Base-by-base conservation (phyloP, 2,888 invertebrate genomes). In the Athalia circularis region DNA sequence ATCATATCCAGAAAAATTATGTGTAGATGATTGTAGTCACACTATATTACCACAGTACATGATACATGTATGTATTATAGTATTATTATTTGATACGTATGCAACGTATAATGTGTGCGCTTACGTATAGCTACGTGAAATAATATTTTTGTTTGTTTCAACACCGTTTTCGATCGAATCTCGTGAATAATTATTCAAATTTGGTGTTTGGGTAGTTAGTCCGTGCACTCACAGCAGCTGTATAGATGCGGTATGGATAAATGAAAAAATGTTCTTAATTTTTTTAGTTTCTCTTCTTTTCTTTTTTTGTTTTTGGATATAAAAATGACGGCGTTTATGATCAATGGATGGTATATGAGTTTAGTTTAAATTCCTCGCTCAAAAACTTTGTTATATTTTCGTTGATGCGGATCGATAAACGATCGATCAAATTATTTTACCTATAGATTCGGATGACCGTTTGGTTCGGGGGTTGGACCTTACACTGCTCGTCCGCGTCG, bases 391-490 rank as follows among this genome's bases (percentile, higher is more conserved):
- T 13, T 15, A 54, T 54, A 15, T 29, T 29, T 9, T 65, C 9
- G 45, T 65, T 11, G 65, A 9, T 65, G 43, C 70, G 13, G 47
- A 59, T 75, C 65, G 76, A 76, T 65, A 45, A 72, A 50, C 74
- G 74, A 79, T 79, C 79, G 72, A 70, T 78, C 72, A 50, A 70
- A 72, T 79, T 75, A 65, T 79, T 86, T 90, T 90, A 90, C 90
- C 90, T 90, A 90, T 85, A 85, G 85, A 84, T 89, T 90, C 89
- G 90, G 88, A 86, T 87, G 89, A 90, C 90, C 90, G 90, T 88
- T 90, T 90, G 90, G 89, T 88, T 90, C 90, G 90, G 87, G 84
- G 87, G 86, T 90, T 89, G 89, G 88, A 90, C 88, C 89, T 90
- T 88, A 87, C 87, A 90, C 90, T 90, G 90, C 87, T 85, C 85